Base-by-base conservation (phyloP, 2,888 invertebrate species). In the Pomacea canaliculata region DNA sequence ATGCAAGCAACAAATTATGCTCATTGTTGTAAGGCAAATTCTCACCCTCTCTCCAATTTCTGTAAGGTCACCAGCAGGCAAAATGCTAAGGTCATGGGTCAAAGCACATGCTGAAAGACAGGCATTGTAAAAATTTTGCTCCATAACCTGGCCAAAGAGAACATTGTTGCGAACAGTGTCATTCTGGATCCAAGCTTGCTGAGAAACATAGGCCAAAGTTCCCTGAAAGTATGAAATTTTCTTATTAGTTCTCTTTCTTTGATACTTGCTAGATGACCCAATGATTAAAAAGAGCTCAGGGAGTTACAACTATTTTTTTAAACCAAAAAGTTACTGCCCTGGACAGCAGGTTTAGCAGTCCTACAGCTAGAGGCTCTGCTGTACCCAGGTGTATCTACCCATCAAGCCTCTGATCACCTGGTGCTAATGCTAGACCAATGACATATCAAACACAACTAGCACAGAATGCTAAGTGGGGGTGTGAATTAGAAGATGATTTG, bases 131-230 rank as follows among this genome's bases (percentile, higher is more conserved):
- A 93, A 92, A 76, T 92, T 92, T 78, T 94, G 93, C 87, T 97
- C 94, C 73, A 94, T 92, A 0, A 93, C 87, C 81, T 94, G 94
- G 19, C 97, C 97, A 91, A 99, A 99, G 46, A 97, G 89, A 81
- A 99, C 96, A 91, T 99, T 99, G 87, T 98, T 95, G 86, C 95
- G 94, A 49, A 99, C 91, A 0, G 97, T 97, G 9, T 96, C 95
- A 92, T 99, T 99, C 91, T 98, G 98, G 77, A 99, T 98, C 99
- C 99, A 99, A 0, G 98, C 97, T 77, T 90, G 89, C 85, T 93
- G 93, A 0, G 93, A 89, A 1, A 93, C 93, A 84, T 92, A 93
- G 1, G 93, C 93, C 12, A 92, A 84, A 5, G 86, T 84, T 23
- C 92, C 92, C 91, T 92, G 23, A 46, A 66, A 67, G 7, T 49